Percentiles rank a stretch among this genome's conserved stretches.
Conservation (phyloP, 30 jellyfish, hydroid and myxozoan genomes). For the Calvadosia cruxmelitensis region DNA sequence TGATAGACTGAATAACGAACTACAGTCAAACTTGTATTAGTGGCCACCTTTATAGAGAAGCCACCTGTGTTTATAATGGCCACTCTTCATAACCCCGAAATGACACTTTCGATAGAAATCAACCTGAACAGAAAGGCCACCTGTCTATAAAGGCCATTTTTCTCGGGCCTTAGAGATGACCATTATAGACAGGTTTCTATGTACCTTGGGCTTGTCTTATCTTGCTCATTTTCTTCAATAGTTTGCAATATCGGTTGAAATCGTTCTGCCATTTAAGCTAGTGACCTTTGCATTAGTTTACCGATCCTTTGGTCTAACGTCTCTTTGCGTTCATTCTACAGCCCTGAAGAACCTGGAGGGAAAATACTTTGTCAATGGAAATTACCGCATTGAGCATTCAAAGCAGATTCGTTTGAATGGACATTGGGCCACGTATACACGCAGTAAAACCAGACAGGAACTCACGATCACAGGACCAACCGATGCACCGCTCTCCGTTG, state of each 20-base stretch:
- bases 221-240: constrained; percentile 5
- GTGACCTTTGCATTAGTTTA: background rate
- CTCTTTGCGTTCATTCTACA: background rate
- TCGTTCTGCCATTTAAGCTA: background rate
- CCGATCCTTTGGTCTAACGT: background rate
- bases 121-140: too few relatives aligned
- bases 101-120: too few relatives aligned
- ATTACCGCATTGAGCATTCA: constrained; percentile 24
- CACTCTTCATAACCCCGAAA: too few relatives aligned
- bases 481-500: constrained; percentile 49
- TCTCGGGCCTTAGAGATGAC: too few relatives aligned
- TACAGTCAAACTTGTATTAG: too few relatives aligned
- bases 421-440: constrained; percentile 33
- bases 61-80: too few relatives aligned
- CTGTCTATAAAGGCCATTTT: too few relatives aligned
- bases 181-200: too few relatives aligned
- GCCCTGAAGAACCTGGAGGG: background rate
- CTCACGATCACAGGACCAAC: constrained; percentile 47
- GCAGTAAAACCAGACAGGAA: constrained; percentile 14
- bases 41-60: too few relatives aligned
- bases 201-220: background rate
- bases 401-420: constrained; percentile 29
- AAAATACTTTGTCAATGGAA: constrained; percentile 28
- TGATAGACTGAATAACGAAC: too few relatives aligned
- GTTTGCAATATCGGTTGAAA: constrained; percentile 20